These are phyloP conservation scores for Barbus barbus DNA, from an alignment of 2,113 vertebrate species.

Conservation along the genomic window DNA sequence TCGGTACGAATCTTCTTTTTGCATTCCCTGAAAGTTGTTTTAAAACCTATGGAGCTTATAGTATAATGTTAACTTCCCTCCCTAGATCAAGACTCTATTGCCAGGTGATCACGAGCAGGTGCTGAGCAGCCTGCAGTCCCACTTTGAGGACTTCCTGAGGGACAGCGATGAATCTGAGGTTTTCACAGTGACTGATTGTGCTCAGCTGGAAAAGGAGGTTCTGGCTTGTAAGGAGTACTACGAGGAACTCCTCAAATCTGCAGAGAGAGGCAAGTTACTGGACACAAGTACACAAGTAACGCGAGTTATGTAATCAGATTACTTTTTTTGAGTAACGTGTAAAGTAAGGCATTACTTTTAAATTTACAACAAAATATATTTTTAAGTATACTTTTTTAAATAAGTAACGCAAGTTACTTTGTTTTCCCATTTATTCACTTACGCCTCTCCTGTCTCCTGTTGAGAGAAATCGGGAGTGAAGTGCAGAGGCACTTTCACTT, in stretches of 20 bases:
- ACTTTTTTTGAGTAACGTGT: no score
- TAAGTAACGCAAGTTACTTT: no score
- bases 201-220: constrained; percentile 91
- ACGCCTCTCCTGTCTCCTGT: no score
- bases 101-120: constrained; percentile 95
- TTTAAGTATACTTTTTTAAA: no score
- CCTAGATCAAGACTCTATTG: constrained; percentile 94
- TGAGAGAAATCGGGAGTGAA: no score
- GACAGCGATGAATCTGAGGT: constrained; percentile 92
- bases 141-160: constrained; percentile 91
- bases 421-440: no score
- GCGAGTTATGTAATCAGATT: no score
- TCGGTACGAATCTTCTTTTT: constrained; percentile 75
- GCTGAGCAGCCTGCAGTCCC: constrained; percentile 90
- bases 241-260: constrained; percentile 92
- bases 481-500: no score
- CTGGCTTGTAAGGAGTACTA: constrained; percentile 90
- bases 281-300: neutral
- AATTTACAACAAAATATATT: no score
- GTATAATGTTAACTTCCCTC: constrained; percentile 26
- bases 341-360: no score
- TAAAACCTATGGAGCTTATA: no score
- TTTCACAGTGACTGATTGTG: constrained; percentile 85
- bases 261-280: constrained; percentile 88
- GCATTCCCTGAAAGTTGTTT: neutral